Base-by-base conservation (phyloP, 2,113 vertebrate genomes). In the Eolophus roseicapilla region DNA sequence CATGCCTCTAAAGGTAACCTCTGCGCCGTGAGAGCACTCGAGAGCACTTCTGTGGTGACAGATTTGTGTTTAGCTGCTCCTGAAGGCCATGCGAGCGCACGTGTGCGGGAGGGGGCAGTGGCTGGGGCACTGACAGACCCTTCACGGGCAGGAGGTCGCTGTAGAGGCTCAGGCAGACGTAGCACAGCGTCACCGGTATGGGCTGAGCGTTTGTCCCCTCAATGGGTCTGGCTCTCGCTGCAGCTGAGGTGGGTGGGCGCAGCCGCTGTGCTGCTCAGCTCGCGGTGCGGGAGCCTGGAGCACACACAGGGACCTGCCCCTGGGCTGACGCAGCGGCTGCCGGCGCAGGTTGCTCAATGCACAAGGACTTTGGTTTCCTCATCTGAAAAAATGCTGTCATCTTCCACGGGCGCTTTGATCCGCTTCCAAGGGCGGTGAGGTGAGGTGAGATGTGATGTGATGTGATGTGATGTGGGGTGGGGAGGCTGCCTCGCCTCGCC, bases 1-100 rank as follows among this genome's bases (percentile, higher is more conserved):
- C 97, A 98, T 98, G 93, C 99, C 99, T 2, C 98, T 99, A 21
- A 99, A 99, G 98, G 99, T 99, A 85, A 69, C 81, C 78, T 11
- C 0, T 0, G 3, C 0, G 76, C 47, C 5, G 5, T 2, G 11
- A 9, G 47, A 17, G 47, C 2, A 1, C 49, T 33, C 24, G 11
- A 9, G 47, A 20, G 47, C 2, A 1, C 49, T 33, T 28, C 27
- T 9, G 1, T 0, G 55, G 14, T 23, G 55, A 10, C 81, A 41
- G 31, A 0, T 3, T 0, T 11, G 41, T 11, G 6, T 18, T 7
- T 6, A 27, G 39, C 55, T n/a, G 84, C 31, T 76, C 20, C 88
- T 4, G 37, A 67, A 29, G 76, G 64, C 18, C 27, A 1, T 19
- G 53, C 0, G 15, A 1, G 47, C 1, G 11, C 8, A 4, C 1